Base-by-base conservation (phyloP, 2,888 invertebrate species). In the Tiphia femorata region DNA sequence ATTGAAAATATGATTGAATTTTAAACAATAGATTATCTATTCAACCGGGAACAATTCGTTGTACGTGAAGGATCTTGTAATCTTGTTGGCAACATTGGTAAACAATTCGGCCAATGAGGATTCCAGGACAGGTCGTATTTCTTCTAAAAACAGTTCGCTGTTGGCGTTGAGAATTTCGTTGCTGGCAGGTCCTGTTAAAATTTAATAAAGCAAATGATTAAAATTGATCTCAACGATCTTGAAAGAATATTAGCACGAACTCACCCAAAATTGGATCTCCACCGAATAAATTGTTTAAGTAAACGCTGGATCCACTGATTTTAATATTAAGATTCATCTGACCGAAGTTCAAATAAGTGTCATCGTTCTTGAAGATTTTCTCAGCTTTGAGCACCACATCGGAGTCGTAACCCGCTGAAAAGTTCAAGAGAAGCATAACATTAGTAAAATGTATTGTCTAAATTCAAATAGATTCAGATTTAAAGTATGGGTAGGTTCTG, bases 141-240 rank as follows among this genome's bases (percentile, higher is more conserved):
- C 90, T 60, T 88, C 86, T n/a, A 91, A 74, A 71, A 92, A 88
- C 0, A 90, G 82, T 58, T 88, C 87, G 2, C 89, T 88, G 79
- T 91, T 91, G 35, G 90, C 88, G 70, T 89, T 90, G 56, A 92
- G 85, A 42, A 91, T 87, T 60, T 89, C 85, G 83, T 90, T 90
- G 42, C 90, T 89, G 6, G 90, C 90, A 0, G 88, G 86, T 30
- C 88, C 90, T 90, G 84, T 68, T 30, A n/a, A 29, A 44, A 20
- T 44, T n/a, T 25, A 12, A 43, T 42, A 23, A n/a, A 7, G 23
- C 23, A 5, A 1, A 23, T 12, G 2, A 42, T 42, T 5, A 12
- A 12, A 6, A 12, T 42, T 42, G 12, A n/a, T 19, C 6, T 25
- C 20, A 40, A 19, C 20, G 12, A 23, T 14, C 17, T 21, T 2